These are phyloP conservation scores for Actinia equina DNA, from an alignment of 64 coral and sea anemone genomes.

Conservation along the genomic window DNA sequence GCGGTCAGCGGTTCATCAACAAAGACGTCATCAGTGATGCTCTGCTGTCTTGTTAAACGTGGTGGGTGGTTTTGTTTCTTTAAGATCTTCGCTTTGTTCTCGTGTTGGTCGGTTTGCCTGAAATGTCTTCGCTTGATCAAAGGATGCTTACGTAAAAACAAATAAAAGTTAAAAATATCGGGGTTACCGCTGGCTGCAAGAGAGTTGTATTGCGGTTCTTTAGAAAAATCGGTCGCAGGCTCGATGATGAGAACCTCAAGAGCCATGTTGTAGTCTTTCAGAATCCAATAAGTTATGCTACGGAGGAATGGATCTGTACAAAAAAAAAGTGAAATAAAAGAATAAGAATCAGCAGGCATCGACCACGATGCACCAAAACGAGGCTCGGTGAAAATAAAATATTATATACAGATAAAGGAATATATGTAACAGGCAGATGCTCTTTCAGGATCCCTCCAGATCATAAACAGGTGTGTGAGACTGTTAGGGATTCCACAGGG, in stretches of 20 bases:
- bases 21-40: slow-evolving; percentile 74
- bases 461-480: too few species aligned
- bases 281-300: slow-evolving; percentile 87
- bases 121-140: slow-evolving; percentile 79
- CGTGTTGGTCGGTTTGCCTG: slow-evolving; percentile 43
- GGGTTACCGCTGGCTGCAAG: slow-evolving; percentile 83
- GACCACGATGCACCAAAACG: too few species aligned
- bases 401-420: too few species aligned
- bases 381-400: not conserved
- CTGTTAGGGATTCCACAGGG: too few species aligned
- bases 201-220: slow-evolving; percentile 73
- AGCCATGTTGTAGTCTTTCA: slow-evolving; percentile 89
- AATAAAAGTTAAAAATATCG: slow-evolving; percentile 96
- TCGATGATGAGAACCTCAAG: slow-evolving; percentile 82
- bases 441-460: too few species aligned
- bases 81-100: slow-evolving; percentile 16
- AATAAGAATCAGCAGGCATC: too few species aligned
- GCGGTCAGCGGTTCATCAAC: slow-evolving; percentile 78
- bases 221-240: slow-evolving; percentile 8
- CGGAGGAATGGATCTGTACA: slow-evolving; percentile 95
- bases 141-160: slow-evolving; percentile 93
- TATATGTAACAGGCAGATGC: too few species aligned
- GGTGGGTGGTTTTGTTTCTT: slow-evolving; percentile 4
- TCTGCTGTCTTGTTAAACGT: slow-evolving; percentile 52
- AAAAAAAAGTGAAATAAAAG: not conserved